Evolutionary conservation across 2,888 invertebrate genomes (phyloP).

Genomic region (Euplagia quadripunctaria): DNA sequence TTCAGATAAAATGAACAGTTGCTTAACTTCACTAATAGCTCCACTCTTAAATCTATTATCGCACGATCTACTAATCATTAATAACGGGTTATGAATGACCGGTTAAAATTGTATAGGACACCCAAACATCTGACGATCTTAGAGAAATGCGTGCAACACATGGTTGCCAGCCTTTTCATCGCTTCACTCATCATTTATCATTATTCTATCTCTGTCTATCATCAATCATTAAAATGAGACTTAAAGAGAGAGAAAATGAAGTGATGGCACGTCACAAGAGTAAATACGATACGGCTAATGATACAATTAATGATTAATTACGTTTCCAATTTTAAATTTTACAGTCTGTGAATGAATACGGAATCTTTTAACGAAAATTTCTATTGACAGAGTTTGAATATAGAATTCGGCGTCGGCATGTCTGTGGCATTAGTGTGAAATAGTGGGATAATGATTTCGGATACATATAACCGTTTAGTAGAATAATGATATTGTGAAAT

Average conservation of each 20-base stretch:
- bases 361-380: conserved; percentile 33
- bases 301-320: conserved; percentile 85
- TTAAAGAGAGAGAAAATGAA: conserved; percentile 87
- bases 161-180: conserved; percentile 81
- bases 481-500: conserved; percentile 64
- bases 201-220: conserved; percentile 67
- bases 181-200: conserved; percentile 78
- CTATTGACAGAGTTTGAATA: conserved; percentile 45
- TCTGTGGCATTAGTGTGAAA: conserved; percentile 57
- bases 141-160: conserved; percentile 72
- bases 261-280: conserved; percentile 72
- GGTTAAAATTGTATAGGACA: conserved; percentile 78
- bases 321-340: conserved; percentile 73
- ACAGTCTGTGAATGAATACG: conserved; percentile 69
- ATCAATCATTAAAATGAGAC: conserved; percentile 86
- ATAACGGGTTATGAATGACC: conserved; percentile 81
- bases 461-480: conserved; percentile 56
- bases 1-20: conserved; percentile 38
- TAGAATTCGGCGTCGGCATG: conserved; percentile 67
- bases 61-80: conserved; percentile 70
- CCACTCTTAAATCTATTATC: conserved; percentile 69
- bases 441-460: conserved; percentile 50
- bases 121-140: conserved; percentile 73
- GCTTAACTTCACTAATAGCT: conserved; percentile 46
- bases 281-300: conserved; percentile 82